These are phyloP conservation scores for Phortica magna DNA, from an alignment of 2,888 invertebrate species.

Conservation along the genomic window DNA sequence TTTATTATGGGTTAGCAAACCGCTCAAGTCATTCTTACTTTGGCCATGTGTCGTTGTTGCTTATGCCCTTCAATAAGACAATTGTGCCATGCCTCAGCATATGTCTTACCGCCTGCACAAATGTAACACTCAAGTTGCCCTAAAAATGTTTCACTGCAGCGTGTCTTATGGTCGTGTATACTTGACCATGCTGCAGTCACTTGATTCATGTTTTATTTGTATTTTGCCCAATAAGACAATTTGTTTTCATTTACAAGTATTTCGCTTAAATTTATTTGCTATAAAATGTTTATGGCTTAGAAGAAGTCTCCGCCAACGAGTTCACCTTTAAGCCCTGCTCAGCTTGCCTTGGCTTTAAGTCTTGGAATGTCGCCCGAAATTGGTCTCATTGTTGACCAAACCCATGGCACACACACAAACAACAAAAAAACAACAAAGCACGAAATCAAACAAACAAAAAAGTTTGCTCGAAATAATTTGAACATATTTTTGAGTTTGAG, in stretches of 20 bases:
- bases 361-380: background rate
- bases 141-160: no score
- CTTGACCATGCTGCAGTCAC: background rate
- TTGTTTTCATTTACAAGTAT: constrained; percentile 72
- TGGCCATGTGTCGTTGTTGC: background rate
- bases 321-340: background rate
- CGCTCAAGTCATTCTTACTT: constrained; percentile 6
- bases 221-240: constrained; percentile 41
- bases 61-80: background rate
- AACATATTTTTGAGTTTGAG: background rate
- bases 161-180: no score
- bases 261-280: constrained; percentile 70
- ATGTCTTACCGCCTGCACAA: no score
- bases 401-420: background rate
- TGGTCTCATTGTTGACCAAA: background rate
- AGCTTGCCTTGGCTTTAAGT: background rate
- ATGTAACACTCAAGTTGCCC: no score
- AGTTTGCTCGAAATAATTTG: background rate
- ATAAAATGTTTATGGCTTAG: constrained; percentile 66
- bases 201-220: background rate
- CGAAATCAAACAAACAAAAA: background rate
- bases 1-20: constrained; percentile 14
- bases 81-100: no score
- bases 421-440: background rate
- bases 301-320: no score